Conservation (phyloP, 2,888 invertebrate species). For the Hyposoter dolosus region DNA sequence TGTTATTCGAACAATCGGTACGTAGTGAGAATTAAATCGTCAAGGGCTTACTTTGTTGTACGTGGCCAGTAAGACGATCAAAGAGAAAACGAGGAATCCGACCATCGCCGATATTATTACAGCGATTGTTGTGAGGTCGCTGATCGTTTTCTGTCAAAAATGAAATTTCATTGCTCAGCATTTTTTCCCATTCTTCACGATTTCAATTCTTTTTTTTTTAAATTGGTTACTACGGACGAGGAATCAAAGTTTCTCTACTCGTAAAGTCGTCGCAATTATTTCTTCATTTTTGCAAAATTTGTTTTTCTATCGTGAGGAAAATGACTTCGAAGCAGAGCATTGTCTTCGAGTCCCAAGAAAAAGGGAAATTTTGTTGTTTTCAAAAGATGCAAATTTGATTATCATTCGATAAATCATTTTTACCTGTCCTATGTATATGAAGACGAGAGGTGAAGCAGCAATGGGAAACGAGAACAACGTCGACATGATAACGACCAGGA, state of each 20-base stretch:
- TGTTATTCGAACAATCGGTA: not conserved
- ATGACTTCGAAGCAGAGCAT: too few species aligned
- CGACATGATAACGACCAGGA: constrained; percentile 66
- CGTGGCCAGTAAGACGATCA: constrained; percentile 69
- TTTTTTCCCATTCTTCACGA: constrained; percentile 1
- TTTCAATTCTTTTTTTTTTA: not conserved
- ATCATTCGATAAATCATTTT: not conserved
- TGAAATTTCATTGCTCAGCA: not conserved
- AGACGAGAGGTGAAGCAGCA: constrained; percentile 71
- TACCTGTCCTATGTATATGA: constrained; percentile 73
- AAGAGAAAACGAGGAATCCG: constrained; percentile 71
- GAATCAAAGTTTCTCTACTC: too few species aligned
- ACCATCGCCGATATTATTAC: constrained; percentile 71
- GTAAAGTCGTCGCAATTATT: too few species aligned
- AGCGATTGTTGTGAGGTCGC: constrained; percentile 66
- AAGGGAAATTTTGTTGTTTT: too few species aligned
- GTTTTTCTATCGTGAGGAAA: too few species aligned
- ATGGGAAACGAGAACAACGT: constrained; percentile 72
- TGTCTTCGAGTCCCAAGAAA: too few species aligned
- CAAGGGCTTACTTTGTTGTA: constrained; percentile 71
- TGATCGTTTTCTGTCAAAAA: constrained; percentile 69
- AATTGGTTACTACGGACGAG: too few species aligned
- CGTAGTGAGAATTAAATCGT: not conserved
- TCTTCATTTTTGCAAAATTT: too few species aligned
- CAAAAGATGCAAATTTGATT: too few species aligned